Conservation (phyloP, 2,888 invertebrate species). For the Frankliniella fusca region DNA sequence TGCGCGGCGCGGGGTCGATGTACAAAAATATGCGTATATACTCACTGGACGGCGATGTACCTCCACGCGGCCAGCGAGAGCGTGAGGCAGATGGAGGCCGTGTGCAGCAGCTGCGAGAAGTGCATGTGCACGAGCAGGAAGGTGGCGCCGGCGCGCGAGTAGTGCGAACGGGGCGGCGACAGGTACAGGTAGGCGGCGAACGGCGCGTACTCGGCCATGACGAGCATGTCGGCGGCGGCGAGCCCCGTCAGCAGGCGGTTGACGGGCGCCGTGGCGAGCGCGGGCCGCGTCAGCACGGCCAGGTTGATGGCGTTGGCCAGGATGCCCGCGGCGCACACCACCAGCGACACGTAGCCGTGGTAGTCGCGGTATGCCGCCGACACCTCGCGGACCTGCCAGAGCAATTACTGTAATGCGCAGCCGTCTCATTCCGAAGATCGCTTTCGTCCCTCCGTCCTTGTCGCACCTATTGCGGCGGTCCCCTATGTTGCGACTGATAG, state of each 20-base stretch:
- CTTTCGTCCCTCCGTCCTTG: no score
- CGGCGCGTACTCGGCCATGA: conserved; percentile 82
- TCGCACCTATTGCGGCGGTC: no score
- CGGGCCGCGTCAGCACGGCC: conserved; percentile 75
- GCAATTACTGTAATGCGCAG: no score
- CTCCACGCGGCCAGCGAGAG: conserved; percentile 80
- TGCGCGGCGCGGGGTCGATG: no score
- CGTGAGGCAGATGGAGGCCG: conserved; percentile 77
- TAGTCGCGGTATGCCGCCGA: conserved; percentile 59
- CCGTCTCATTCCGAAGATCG: no score
- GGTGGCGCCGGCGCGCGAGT: conserved; percentile 68
- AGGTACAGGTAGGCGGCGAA: conserved; percentile 66
- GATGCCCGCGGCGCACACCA: conserved; percentile 82
- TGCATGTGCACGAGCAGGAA: conserved; percentile 76
- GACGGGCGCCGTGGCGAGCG: conserved; percentile 76
- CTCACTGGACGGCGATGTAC: conserved; percentile 77
- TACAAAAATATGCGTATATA: no score
- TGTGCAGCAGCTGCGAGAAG: conserved; percentile 75
- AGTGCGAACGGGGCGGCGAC: conserved; percentile 59
- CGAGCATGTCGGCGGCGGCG: conserved; percentile 82
- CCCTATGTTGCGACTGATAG: no score
- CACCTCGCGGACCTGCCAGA: conserved; percentile 54
- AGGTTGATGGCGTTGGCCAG: conserved; percentile 83
- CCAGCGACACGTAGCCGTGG: conserved; percentile 78
- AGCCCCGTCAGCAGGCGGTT: conserved; percentile 80